Base-by-base conservation (phyloP, 2,888 invertebrate species). In the Anthrax anthrax region DNA sequence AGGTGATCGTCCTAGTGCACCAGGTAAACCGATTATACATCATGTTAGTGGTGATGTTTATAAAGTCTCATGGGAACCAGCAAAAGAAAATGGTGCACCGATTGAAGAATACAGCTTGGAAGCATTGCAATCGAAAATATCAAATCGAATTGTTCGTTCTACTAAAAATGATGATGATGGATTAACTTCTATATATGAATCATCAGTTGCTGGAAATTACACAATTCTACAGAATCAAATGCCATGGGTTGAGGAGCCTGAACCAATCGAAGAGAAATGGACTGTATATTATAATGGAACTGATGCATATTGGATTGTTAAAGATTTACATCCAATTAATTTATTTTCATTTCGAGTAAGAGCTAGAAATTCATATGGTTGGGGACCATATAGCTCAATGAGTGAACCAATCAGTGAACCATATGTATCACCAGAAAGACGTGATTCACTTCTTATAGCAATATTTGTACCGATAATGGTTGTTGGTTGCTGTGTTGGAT, bases 241-340 rank as follows among this genome's bases (percentile, higher is more conserved):
- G 10, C 72, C 72, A 0, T 72, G 68, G 47, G 71, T 73, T 4
- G 80, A 80, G 56, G 79, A 80, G 39, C 65, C 74, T 4, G 65
- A 71, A 50, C 60, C 72, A 5, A 59, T 61, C 13, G 69, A 70
- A 51, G 69, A 72, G 38, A 69, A 72, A 47, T 83, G 83, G 83
- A 67, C 67, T 42, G 60, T 73, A 2, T 74, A 81, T 44, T 86
- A 88, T 58, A 88, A 86, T 58, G 89, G 87, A 53, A 79, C 80
- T 42, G 84, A 88, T 39, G 77, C 81, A 49, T 83, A 82, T 60
- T 94, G 91, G 84, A 76, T 86, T 50, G 78, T 90, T 23, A 75
- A 76, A 12, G 78, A 78, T 16, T 44, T 65, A 44, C 73, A 75
- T 45, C 72, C 74, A 18, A 76, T 77, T 48, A 69, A 75, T 19